Evolutionary conservation across 2,797 vertebrate genomes (phyloP), one percentile per base, ranked within the genome.

Genomic region (Sebastes elongatus): DNA sequence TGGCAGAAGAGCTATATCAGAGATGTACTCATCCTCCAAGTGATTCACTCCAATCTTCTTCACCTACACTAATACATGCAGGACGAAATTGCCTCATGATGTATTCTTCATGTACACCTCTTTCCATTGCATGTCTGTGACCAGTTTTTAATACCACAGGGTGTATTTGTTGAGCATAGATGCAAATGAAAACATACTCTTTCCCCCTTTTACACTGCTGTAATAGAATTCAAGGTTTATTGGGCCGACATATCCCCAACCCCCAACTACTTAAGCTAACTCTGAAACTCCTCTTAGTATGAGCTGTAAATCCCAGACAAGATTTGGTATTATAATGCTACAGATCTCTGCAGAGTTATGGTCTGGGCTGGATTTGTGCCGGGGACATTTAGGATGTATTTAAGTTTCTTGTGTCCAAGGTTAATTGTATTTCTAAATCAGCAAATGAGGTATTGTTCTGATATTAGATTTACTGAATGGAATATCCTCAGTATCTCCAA

Each of bases 391-490:
- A 76, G 63, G 42, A n/a, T 76, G 57, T 56, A 83, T 71, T 83
- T 71, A 71, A 67, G 71, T 76, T 80, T 80, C 42, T 30, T 33
- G 38, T 83, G 75, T 78, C 81, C 74, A 78, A 85, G 81, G 78
- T 90, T 90, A 89, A 90, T 89, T 83, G 81, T 79, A 20, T 86
- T 86, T 83, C 77, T 83, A 73, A 83, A 88, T 79, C 59, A 81
- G 81, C 16, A 62, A 27, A 85, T 63, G 56, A 79, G 32, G 38
- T 68, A 65, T 81, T 86, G 70, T 82, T 78, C 67, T 69, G 63
- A 83, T 81, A 78, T 89, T 74, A 74, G 59, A 86, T 85, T 81
- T 67, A 63, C 55, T 75, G 71, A 75, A 61, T 60, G 52, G 23
- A 74, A 83, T 75, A 70, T 61, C n/a, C 55, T 63, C 25, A 57